Evolutionary conservation across 2,797 vertebrate species (phyloP).

Genomic region (Syncerus caffer): DNA sequence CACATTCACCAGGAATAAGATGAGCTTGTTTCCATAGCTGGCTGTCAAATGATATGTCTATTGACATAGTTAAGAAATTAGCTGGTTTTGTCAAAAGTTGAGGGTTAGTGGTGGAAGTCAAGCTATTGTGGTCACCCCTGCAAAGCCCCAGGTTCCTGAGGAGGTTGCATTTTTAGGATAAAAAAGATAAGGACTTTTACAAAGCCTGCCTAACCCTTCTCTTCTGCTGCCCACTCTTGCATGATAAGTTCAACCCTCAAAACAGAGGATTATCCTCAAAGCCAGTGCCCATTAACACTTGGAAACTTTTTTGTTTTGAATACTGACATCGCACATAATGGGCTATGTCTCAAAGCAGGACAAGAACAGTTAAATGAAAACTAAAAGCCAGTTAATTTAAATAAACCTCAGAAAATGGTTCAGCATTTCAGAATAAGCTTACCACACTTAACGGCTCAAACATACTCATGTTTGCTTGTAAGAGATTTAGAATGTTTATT

Average conservation of each 20-base stretch:
- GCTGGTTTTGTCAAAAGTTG: neutral
- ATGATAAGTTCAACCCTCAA: neutral
- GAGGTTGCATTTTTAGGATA: neutral
- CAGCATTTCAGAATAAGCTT: neutral
- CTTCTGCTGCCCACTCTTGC: neutral
- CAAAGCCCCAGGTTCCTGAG: neutral
- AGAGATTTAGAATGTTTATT: neutral
- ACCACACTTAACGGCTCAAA: neutral
- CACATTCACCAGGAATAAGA: neutral
- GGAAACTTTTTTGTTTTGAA: neutral
- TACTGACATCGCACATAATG: neutral
- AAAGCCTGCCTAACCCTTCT: neutral
- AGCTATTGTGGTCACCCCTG: neutral
- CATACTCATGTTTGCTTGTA: conserved; percentile 3
- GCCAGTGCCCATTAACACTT: neutral
- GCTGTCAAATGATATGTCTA: neutral
- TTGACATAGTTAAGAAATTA: neutral
- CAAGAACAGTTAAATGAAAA: neutral
- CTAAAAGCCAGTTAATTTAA: neutral
- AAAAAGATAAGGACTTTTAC: neutral
- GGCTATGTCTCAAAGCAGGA: neutral
- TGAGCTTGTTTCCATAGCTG: neutral
- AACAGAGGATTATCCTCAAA: neutral
- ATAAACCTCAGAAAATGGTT: neutral
- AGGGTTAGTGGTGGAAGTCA: neutral